phyloP scores from a whole-genome alignment of 2,888 invertebrate species.

The Byasa hedistus region DNA sequence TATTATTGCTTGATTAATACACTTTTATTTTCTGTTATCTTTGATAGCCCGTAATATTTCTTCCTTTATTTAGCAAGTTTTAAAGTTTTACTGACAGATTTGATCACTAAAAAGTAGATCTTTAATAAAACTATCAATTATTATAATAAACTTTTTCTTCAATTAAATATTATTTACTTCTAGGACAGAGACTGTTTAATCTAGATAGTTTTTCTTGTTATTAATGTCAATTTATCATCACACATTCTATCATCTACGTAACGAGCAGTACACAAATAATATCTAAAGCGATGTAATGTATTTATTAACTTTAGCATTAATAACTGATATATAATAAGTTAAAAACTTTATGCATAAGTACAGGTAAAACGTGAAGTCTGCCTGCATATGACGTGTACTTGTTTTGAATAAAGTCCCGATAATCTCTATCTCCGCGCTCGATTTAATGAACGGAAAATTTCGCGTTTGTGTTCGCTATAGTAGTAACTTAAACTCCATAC shows the following conservation, averaged over 20 bases:
- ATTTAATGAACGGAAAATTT: slow-evolving; percentile 1
- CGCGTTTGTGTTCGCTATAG: background rate
- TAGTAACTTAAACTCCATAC: background rate
- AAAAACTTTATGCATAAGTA: background rate
- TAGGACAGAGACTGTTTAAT: no score
- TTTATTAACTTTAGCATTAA: background rate
- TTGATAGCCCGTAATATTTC: background rate
- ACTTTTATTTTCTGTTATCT: background rate
- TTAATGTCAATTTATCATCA: no score
- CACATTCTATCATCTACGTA: no score
- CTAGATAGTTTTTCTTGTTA: no score
- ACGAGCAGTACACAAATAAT: no score
- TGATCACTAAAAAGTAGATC: no score
- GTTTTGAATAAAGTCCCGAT: slow-evolving; percentile 1
- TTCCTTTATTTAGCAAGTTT: background rate
- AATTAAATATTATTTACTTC: no score
- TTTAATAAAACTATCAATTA: no score
- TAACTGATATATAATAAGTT: background rate
- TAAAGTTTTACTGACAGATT: no score
- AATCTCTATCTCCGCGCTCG: slow-evolving; percentile 1
- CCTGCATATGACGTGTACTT: background rate
- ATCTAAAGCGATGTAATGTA: background rate
- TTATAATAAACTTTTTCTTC: no score
- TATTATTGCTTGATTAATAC: background rate
- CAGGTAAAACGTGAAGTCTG: slow-evolving; percentile 19